Percentiles rank a stretch among this genome's conserved stretches.
phyloP scores from a whole-genome alignment of 2,888 invertebrate species.

The Dusona sp. region DNA sequence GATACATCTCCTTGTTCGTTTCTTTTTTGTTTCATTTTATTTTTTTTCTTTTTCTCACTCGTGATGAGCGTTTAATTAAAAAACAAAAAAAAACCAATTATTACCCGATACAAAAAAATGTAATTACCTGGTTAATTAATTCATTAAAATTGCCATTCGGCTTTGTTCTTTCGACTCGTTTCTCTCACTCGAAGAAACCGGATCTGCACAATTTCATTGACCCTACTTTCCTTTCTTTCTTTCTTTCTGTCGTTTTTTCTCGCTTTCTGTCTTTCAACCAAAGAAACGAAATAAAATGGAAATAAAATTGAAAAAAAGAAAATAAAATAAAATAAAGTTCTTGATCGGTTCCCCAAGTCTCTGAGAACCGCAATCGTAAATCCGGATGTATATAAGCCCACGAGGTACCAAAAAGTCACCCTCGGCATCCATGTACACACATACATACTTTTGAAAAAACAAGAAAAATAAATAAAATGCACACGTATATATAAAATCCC shows the following conservation, averaged over 20 bases:
- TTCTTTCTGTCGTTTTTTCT: slow-evolving; percentile 22
- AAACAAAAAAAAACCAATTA: not conserved
- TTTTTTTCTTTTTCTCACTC: not conserved
- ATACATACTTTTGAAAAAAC: not conserved
- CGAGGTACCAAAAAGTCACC: slow-evolving; percentile 32
- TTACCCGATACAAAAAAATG: not conserved
- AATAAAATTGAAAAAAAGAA: not conserved
- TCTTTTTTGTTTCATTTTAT: not conserved
- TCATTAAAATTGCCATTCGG: not conserved
- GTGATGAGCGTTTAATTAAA: not conserved
- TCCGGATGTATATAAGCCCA: slow-evolving; percentile 36
- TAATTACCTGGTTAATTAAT: not conserved
- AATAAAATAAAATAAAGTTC: slow-evolving; percentile 14
- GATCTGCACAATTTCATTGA: slow-evolving; percentile 51
- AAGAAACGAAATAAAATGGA: not conserved
- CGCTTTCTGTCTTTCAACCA: not conserved
- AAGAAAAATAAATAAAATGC: not conserved
- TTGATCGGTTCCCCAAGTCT: slow-evolving; percentile 37
- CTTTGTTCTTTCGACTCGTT: not conserved
- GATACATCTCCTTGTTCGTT: not conserved
- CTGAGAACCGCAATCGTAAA: slow-evolving; percentile 59
- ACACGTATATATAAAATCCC: not conserved
- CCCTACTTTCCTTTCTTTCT: not conserved
- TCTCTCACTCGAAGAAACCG: slow-evolving; percentile 35
- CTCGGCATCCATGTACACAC: not conserved